Conservation (phyloP, 2,888 invertebrate genomes). For the Leptopilina myrica region DNA sequence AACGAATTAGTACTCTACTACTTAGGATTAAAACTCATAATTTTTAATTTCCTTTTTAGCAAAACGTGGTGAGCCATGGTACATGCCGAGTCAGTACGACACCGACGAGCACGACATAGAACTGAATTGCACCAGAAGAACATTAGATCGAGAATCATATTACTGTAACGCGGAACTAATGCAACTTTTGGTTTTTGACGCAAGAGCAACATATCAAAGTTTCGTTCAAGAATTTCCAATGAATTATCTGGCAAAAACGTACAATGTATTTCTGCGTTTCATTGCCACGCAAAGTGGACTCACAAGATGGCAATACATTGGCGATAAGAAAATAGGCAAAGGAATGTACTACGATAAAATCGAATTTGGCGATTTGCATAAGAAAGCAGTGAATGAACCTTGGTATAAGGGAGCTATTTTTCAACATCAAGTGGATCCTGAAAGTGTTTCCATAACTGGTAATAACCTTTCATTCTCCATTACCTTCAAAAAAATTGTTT, state of each 20-base stretch:
- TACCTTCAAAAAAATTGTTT: not conserved
- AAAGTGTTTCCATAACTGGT: constrained; percentile 76
- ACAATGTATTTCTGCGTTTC: constrained; percentile 87
- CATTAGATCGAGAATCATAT: constrained; percentile 84
- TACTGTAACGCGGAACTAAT: constrained; percentile 92
- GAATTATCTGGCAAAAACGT: constrained; percentile 79
- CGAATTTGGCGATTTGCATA: constrained; percentile 87
- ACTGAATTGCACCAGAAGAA: constrained; percentile 73
- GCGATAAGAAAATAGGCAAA: constrained; percentile 78
- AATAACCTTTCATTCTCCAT: constrained; percentile 15
- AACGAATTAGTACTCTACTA: no score
- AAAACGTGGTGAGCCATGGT: constrained; percentile 79
- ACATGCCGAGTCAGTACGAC: constrained; percentile 82
- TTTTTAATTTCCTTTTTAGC: not conserved
- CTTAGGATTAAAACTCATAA: no score
- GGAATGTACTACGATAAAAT: constrained; percentile 62
- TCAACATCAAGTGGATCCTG: constrained; percentile 87
- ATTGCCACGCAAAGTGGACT: constrained; percentile 93
- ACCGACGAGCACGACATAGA: constrained; percentile 65
- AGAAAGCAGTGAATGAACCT: constrained; percentile 89
- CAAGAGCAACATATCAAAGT: constrained; percentile 82
- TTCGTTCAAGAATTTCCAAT: constrained; percentile 70
- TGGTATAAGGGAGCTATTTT: constrained; percentile 95
- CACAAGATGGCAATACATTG: constrained; percentile 88
- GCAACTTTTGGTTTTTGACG: constrained; percentile 91